Percentiles rank a stretch among this genome's conserved stretches.
Conservation (phyloP, 2,113 vertebrate species). For the Caranx melampygus region DNA sequence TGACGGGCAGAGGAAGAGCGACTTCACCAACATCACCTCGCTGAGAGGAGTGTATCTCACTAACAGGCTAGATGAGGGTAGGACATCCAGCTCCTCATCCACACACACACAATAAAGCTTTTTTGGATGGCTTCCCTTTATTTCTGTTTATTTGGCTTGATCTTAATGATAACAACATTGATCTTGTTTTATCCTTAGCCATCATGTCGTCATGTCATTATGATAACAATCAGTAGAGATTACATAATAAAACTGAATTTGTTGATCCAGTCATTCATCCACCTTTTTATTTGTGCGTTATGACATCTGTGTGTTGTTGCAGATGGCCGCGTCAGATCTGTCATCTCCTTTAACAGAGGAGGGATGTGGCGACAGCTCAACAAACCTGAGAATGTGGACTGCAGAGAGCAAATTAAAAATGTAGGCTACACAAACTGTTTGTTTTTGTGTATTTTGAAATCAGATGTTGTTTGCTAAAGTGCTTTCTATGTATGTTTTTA, state of each 20-base stretch:
- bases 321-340: conserved; percentile 83
- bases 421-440: conserved; percentile 47
- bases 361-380: conserved; percentile 79
- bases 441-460: background rate
- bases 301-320: conserved; percentile 34
- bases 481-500: conserved; percentile 1
- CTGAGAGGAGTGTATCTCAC: conserved; percentile 83
- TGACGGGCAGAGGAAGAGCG: conserved; percentile 76
- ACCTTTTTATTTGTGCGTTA: background rate
- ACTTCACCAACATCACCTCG: conserved; percentile 84
- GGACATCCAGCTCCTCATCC: background rate
- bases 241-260: too few relatives aligned
- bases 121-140: too few relatives aligned
- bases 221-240: too few relatives aligned
- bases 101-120: too few relatives aligned
- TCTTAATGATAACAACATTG: too few relatives aligned
- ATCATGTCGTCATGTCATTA: background rate
- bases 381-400: conserved; percentile 83
- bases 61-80: conserved; percentile 82
- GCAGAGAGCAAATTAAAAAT: conserved; percentile 62
- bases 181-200: background rate
- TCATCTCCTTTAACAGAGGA: conserved; percentile 86
- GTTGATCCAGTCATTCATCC: background rate
- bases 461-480: background rate
- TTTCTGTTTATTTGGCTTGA: too few relatives aligned